These are phyloP conservation scores for Parnassius glacialis DNA, from an alignment of 2,888 invertebrate species.

Conservation along the genomic window DNA sequence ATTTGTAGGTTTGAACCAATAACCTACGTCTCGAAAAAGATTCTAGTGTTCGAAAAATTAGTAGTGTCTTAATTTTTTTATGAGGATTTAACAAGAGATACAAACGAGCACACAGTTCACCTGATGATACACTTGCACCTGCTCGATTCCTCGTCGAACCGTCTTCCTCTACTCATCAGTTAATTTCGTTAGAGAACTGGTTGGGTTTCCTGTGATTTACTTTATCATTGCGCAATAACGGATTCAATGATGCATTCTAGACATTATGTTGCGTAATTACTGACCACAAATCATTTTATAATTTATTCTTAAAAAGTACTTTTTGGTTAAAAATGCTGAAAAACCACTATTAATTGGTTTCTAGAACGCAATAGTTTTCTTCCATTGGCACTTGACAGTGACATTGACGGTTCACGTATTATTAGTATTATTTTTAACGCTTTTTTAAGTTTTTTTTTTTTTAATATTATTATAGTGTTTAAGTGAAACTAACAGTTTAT, in stretches of 20 bases:
- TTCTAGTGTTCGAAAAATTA: too few species aligned
- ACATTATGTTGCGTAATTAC: constrained; percentile 13
- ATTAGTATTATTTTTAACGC: too few species aligned
- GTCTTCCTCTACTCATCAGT: constrained; percentile 7
- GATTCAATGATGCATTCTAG: background rate
- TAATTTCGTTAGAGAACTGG: background rate
- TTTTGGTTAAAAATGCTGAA: background rate
- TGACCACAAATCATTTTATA: constrained; percentile 5
- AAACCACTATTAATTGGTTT: constrained; percentile 1
- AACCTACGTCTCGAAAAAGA: too few species aligned
- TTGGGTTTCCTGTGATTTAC: constrained; percentile 14
- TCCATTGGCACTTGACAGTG: background rate
- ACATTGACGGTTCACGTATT: too few species aligned
- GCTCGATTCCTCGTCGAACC: constrained; percentile 14
- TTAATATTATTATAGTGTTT: too few species aligned
- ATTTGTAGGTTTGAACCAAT: too few species aligned
- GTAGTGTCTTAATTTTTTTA: too few species aligned
- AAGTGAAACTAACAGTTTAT: too few species aligned
- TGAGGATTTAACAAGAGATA: too few species aligned
- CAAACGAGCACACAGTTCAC: too few species aligned
- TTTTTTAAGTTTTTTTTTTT: too few species aligned
- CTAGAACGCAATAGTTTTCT: background rate
- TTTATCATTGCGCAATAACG: constrained; percentile 15
- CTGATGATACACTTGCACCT: background rate
- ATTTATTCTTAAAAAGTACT: constrained; percentile 13